Conservation (phyloP, 1,140 invertebrate species). For the Eupeodes corollae region DNA sequence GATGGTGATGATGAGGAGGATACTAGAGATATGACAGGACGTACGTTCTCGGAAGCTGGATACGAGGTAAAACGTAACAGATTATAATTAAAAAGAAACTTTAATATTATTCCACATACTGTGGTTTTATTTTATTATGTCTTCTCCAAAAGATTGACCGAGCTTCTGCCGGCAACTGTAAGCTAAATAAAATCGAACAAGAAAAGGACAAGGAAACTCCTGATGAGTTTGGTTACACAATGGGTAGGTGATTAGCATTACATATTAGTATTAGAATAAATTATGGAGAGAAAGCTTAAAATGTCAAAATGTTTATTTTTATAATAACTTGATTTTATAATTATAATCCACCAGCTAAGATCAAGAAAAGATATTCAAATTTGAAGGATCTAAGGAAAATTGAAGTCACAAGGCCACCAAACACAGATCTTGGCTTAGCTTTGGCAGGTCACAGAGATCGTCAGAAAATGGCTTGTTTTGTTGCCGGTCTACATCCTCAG, state of each 20-base stretch:
- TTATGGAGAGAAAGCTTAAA: too few species aligned
- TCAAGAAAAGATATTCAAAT: slow-evolving; percentile 79
- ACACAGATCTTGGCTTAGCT: slow-evolving; percentile 71
- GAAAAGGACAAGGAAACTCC: slow-evolving; percentile 70
- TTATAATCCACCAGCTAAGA: slow-evolving; percentile 56
- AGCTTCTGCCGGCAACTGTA: slow-evolving; percentile 75
- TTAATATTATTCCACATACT: too few species aligned
- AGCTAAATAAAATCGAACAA: slow-evolving; percentile 62
- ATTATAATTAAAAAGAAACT: not conserved
- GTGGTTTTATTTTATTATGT: slow-evolving; percentile 2
- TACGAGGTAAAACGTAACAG: slow-evolving; percentile 48
- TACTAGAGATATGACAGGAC: slow-evolving; percentile 61
- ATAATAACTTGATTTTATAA: too few species aligned
- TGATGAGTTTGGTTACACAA: slow-evolving; percentile 85
- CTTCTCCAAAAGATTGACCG: slow-evolving; percentile 62
- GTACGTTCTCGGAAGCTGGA: slow-evolving; percentile 62
- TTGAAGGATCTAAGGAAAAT: slow-evolving; percentile 61
- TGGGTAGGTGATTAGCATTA: slow-evolving; percentile 44
- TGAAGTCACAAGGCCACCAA: slow-evolving; percentile 52
- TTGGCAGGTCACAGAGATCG: slow-evolving; percentile 89
- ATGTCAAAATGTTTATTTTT: too few species aligned
- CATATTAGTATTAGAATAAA: not conserved
- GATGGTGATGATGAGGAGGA: slow-evolving; percentile 63
- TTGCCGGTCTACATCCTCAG: slow-evolving; percentile 86
- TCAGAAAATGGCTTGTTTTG: slow-evolving; percentile 90